phyloP scores from a whole-genome alignment of 2,113 vertebrate species.

The Thunnus maccoyii region DNA sequence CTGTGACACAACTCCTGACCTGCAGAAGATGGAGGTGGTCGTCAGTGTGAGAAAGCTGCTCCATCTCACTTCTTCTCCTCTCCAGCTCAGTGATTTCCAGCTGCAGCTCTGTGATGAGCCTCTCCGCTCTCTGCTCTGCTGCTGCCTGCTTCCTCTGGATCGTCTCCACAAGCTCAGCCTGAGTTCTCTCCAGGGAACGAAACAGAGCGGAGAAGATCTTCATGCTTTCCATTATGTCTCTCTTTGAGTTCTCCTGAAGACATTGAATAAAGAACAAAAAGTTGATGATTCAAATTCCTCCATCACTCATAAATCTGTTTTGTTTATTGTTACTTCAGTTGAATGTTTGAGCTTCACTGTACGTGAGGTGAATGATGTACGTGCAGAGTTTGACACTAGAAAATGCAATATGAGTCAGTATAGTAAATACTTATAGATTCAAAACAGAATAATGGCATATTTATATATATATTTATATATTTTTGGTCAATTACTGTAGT shows the following conservation, averaged over 20 bases:
- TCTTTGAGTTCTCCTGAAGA: slow-evolving; percentile 74
- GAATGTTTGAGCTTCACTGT: too few species aligned
- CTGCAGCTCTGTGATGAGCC: slow-evolving; percentile 76
- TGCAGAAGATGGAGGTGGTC: slow-evolving; percentile 83
- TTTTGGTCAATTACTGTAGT: too few species aligned
- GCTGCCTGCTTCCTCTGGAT: slow-evolving; percentile 76
- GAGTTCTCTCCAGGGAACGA: slow-evolving; percentile 68
- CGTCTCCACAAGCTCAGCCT: slow-evolving; percentile 67
- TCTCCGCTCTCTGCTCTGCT: slow-evolving; percentile 70
- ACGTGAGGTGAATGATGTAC: too few species aligned
- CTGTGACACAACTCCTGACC: slow-evolving; percentile 61
- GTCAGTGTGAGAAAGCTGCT: slow-evolving; percentile 76
- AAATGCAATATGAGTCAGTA: too few species aligned
- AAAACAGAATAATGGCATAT: too few species aligned
- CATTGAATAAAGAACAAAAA: not conserved
- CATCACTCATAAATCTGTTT: too few species aligned
- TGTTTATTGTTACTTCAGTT: too few species aligned
- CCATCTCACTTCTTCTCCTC: slow-evolving; percentile 74
- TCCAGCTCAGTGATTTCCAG: slow-evolving; percentile 78
- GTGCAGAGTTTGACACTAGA: too few species aligned
- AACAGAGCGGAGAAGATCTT: slow-evolving; percentile 77
- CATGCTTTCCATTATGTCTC: slow-evolving; percentile 73
- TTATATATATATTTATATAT: too few species aligned
- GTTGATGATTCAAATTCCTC: too few species aligned
- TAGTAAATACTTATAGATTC: too few species aligned